These are phyloP conservation scores for Todus mexicanus DNA, from an alignment of 2,797 vertebrate species.

Conservation along the genomic window DNA sequence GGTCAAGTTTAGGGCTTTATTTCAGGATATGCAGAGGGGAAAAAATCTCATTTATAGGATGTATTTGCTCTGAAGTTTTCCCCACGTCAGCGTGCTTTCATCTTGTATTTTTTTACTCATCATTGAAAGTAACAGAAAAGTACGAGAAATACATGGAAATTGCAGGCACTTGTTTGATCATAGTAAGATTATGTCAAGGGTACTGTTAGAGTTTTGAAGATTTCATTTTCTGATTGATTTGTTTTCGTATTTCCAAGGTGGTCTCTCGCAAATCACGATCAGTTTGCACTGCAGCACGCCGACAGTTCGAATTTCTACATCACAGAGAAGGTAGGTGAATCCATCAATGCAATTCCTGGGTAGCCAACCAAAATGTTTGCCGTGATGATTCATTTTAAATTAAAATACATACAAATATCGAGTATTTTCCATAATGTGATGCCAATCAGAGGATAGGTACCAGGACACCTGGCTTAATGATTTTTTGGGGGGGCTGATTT, in stretches of 20 bases:
- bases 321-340: conserved; percentile 91
- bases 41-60: neutral
- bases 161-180: neutral
- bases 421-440: neutral
- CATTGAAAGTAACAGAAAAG: neutral
- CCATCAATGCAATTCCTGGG: neutral
- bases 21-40: neutral
- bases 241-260: conserved; percentile 78
- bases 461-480: neutral
- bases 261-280: conserved; percentile 91
- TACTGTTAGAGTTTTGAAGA: neutral
- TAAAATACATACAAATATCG: neutral
- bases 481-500: neutral
- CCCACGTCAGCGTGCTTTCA: neutral
- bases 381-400: neutral
- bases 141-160: neutral
- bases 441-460: neutral
- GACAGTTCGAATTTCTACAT: conserved; percentile 97
- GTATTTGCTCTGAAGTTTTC: neutral
- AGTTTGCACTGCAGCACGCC: conserved; percentile 91
- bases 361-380: neutral
- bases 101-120: neutral
- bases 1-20: neutral
- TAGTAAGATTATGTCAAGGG: neutral
- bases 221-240: conserved; percentile 24